Evolutionary conservation across 2,888 invertebrate species (phyloP).

Genomic region (Platynereis dumerilii): DNA sequence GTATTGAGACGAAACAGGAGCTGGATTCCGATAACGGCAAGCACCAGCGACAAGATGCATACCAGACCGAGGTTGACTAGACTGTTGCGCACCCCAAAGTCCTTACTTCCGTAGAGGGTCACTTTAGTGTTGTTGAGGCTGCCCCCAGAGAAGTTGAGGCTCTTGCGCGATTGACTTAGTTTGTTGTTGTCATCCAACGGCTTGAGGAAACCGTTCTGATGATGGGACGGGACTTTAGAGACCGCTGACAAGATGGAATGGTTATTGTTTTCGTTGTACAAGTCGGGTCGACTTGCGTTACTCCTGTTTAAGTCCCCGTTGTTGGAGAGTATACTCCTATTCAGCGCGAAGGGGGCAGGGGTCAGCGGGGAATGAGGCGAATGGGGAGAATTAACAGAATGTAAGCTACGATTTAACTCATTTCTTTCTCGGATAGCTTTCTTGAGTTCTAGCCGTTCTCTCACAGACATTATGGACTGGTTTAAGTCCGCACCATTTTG

Average conservation of each 20-base stretch:
- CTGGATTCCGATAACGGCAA: constrained; percentile 75
- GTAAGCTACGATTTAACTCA: constrained; percentile 8
- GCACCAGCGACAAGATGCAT: constrained; percentile 82
- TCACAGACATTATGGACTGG: not conserved
- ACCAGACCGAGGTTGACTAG: constrained; percentile 84
- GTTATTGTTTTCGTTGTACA: not conserved
- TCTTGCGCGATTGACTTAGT: not conserved
- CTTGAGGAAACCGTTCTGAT: constrained; percentile 1
- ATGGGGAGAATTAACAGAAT: not conserved
- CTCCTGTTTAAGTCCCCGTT: not conserved
- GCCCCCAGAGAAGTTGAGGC: not conserved
- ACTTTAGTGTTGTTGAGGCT: not conserved
- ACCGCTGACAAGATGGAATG: not conserved
- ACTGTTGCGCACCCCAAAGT: constrained; percentile 7
- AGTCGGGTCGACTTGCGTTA: not conserved
- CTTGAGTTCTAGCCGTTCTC: not conserved
- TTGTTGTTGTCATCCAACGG: not conserved
- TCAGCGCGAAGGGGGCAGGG: too few species aligned
- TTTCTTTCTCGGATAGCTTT: not conserved
- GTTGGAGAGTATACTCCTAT: not conserved
- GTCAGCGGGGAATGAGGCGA: not conserved
- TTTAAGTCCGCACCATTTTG: not conserved
- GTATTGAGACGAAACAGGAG: constrained; percentile 4
- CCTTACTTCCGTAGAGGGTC: constrained; percentile 2
- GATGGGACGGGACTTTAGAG: not conserved